Conservation (phyloP, 2,113 vertebrate species). For the Hoplias malabaricus region DNA sequence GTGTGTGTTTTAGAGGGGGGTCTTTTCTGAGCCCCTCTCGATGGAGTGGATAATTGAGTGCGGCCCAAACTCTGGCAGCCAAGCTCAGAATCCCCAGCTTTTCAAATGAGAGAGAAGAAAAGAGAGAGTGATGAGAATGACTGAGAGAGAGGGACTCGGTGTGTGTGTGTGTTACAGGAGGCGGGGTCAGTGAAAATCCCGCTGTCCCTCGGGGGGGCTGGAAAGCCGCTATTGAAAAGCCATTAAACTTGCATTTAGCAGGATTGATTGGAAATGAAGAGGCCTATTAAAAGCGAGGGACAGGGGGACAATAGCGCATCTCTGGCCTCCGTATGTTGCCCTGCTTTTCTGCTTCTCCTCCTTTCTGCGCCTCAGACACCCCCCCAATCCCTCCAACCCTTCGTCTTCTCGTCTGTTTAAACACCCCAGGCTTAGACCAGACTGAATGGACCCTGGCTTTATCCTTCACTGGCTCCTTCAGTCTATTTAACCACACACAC, state of each 20-base stretch:
- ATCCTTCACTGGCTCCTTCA: conserved; percentile 65
- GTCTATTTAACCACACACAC: conserved; percentile 72
- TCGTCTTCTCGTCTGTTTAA: conserved; percentile 72
- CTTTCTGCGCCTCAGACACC: conserved; percentile 66
- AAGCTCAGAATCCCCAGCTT: conserved; percentile 62
- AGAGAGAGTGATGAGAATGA: conserved; percentile 52
- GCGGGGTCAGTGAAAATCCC: conserved; percentile 67
- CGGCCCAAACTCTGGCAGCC: conserved; percentile 74
- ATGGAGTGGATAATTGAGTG: conserved; percentile 82
- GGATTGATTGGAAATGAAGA: conserved; percentile 85
- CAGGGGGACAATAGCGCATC: conserved; percentile 76
- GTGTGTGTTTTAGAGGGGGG: conserved; percentile 45
- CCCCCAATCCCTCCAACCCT: conserved; percentile 46
- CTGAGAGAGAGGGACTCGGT: conserved; percentile 48
- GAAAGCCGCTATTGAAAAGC: conserved; percentile 79
- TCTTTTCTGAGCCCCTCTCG: conserved; percentile 58
- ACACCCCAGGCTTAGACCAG: conserved; percentile 68
- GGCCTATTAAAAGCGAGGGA: conserved; percentile 80
- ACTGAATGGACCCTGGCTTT: conserved; percentile 74
- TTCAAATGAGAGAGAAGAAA: conserved; percentile 60
- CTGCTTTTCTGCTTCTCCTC: conserved; percentile 61
- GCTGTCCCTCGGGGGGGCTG: conserved; percentile 69
- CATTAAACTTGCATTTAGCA: conserved; percentile 84
- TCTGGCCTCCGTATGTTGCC: conserved; percentile 81
- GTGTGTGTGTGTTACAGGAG: conserved; percentile 32